A percentile compares a stretch with the other conserved stretches of the same genome.
These are phyloP conservation scores for Patella pellucida DNA, from an alignment of 2,888 invertebrate species.

Conservation along the genomic window DNA sequence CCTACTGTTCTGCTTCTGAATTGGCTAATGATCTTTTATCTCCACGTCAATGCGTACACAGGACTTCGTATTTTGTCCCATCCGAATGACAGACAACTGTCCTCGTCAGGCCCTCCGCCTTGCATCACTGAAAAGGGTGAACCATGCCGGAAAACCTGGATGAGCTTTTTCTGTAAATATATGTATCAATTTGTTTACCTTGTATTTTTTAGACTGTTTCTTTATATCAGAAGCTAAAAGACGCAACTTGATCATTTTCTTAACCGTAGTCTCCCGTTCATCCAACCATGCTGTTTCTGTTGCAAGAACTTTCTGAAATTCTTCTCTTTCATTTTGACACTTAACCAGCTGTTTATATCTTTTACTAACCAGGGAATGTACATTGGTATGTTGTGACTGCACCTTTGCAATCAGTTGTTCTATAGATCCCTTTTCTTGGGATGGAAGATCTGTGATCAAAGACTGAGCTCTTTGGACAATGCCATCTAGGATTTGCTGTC, in stretches of 20 bases:
- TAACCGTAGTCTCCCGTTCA: conserved; percentile 71
- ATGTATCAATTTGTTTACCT: conserved; percentile 65
- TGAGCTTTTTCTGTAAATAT: too few species aligned
- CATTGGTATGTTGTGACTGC: conserved; percentile 81
- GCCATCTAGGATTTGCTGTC: conserved; percentile 85
- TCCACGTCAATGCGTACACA: too few species aligned
- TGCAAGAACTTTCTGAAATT: conserved; percentile 84
- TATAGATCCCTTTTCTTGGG: conserved; percentile 84
- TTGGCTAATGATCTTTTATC: too few species aligned
- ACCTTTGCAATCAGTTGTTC: conserved; percentile 82
- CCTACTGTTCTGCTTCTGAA: too few species aligned
- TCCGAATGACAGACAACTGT: too few species aligned
- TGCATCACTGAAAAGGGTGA: too few species aligned
- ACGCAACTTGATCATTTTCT: conserved; percentile 44
- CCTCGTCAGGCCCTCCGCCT: too few species aligned
- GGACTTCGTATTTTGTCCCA: too few species aligned
- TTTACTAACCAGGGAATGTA: conserved; percentile 73
- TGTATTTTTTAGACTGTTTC: conserved; percentile 83
- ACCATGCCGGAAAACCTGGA: too few species aligned
- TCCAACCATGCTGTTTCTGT: conserved; percentile 86
- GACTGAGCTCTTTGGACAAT: conserved; percentile 50
- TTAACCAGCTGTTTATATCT: conserved; percentile 77
- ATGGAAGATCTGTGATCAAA: conserved; percentile 76
- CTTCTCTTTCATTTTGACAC: conserved; percentile 78
- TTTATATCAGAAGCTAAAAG: conserved; percentile 85